Conservation (phyloP, 2,888 invertebrate species). For the Pelosia muscerda region DNA sequence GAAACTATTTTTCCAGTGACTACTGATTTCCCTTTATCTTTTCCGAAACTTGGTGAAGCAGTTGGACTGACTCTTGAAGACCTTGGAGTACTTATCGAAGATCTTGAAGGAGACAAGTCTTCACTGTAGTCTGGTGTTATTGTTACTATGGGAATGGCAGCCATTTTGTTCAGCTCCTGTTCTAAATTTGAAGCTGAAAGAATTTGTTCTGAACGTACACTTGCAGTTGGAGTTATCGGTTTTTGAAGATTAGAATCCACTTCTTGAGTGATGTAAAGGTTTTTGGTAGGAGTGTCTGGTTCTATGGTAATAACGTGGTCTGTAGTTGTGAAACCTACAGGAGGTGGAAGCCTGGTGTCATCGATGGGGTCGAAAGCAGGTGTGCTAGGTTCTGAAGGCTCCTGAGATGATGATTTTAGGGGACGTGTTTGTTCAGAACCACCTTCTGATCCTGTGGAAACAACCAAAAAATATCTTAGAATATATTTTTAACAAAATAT, state of each 20-base stretch:
- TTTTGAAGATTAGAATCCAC: slow-evolving; percentile 72
- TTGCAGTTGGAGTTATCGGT: slow-evolving; percentile 75
- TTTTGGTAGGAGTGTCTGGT: slow-evolving; percentile 69
- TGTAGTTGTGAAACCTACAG: slow-evolving; percentile 64
- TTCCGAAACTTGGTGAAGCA: slow-evolving; percentile 68
- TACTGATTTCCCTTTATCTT: slow-evolving; percentile 90
- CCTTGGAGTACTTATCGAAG: slow-evolving; percentile 54
- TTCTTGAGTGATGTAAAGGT: slow-evolving; percentile 71
- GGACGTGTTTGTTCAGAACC: slow-evolving; percentile 69
- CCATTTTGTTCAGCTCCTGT: slow-evolving; percentile 60
- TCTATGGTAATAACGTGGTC: slow-evolving; percentile 74
- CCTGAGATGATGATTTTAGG: slow-evolving; percentile 69
- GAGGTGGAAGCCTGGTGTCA: slow-evolving; percentile 60
- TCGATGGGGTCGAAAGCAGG: slow-evolving; percentile 62
- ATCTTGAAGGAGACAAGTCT: slow-evolving; percentile 35
- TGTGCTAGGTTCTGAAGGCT: slow-evolving; percentile 68
- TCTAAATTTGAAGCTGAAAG: slow-evolving; percentile 75
- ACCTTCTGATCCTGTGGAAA: slow-evolving; percentile 64
- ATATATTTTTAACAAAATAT: too few species aligned
- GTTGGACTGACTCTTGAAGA: slow-evolving; percentile 75
- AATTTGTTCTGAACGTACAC: slow-evolving; percentile 70
- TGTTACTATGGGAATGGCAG: slow-evolving; percentile 37
- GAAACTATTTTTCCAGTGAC: slow-evolving; percentile 91
- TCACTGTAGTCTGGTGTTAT: slow-evolving; percentile 38
- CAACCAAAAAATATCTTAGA: neutral